These are phyloP conservation scores for Oxycera nigricornis DNA, from an alignment of 2,888 invertebrate genomes.

Conservation along the genomic window DNA sequence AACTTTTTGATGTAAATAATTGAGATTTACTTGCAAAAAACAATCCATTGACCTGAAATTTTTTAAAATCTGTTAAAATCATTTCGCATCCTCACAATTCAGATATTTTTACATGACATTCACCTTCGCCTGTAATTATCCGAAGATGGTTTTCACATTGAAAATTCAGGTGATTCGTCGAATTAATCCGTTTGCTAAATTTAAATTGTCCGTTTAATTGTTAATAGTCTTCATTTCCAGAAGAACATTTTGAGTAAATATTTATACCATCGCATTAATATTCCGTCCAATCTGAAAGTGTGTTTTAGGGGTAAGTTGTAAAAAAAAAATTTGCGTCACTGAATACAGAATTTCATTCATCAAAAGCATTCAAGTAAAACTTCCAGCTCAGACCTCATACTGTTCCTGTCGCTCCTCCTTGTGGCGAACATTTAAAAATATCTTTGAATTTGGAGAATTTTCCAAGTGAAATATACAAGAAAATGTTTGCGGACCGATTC, in stretches of 20 bases:
- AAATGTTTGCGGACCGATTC: background rate
- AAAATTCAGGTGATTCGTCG: background rate
- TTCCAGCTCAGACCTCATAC: slow-evolving; percentile 7
- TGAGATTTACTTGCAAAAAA: too few species aligned
- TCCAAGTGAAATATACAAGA: background rate
- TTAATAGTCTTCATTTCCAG: background rate
- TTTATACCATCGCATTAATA: background rate
- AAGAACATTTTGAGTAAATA: slow-evolving; percentile 7
- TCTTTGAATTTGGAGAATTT: background rate
- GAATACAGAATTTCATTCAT: slow-evolving; percentile 10
- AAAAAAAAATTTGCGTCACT: background rate
- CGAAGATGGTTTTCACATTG: background rate
- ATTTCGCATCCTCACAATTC: too few species aligned
- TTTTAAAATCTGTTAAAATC: too few species aligned
- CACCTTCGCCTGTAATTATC: background rate
- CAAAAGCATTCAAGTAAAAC: background rate
- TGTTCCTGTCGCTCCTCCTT: background rate
- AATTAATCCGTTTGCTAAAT: background rate
- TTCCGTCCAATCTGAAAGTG: background rate
- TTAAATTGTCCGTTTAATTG: background rate
- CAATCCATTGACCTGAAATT: too few species aligned
- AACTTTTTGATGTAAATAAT: too few species aligned
- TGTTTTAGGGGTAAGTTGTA: background rate
- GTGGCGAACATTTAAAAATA: background rate
- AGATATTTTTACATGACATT: background rate